Percentiles rank a stretch among this genome's conserved stretches.
phyloP scores from a whole-genome alignment of 1,140 invertebrate species.

The Lepidurus arcticus region DNA sequence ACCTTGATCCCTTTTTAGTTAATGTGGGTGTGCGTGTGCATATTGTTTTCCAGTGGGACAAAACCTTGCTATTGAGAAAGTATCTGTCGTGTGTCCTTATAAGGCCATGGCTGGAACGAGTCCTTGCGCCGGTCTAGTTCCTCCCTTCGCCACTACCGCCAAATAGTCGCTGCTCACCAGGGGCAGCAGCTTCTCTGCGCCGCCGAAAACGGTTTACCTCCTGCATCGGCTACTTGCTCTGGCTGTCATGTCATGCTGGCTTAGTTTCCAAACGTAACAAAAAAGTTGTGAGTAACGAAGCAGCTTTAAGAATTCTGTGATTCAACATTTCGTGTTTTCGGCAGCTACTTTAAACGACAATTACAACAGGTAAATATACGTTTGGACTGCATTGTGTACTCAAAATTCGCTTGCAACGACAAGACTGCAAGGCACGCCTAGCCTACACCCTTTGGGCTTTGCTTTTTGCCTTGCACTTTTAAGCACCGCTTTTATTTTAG shows the following conservation, averaged over 20 bases:
- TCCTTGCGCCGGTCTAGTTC: neutral
- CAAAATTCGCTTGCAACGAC: too few species aligned
- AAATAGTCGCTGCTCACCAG: neutral
- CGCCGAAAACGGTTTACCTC: conserved; percentile 20
- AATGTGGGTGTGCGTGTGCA: conserved; percentile 12
- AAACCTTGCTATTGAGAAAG: neutral
- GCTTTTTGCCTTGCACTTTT: too few species aligned
- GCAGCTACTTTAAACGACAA: too few species aligned
- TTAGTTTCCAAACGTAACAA: neutral
- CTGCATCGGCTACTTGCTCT: conserved; percentile 17
- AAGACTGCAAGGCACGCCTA: neutral
- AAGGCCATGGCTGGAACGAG: conserved; percentile 2
- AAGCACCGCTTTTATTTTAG: too few species aligned
- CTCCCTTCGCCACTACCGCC: neutral
- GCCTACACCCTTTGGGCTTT: neutral
- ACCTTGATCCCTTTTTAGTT: conserved; percentile 11
- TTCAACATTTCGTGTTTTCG: neutral
- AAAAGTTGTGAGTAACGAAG: neutral
- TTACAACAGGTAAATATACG: too few species aligned
- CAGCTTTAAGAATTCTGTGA: neutral
- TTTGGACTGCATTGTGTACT: too few species aligned
- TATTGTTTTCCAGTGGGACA: conserved; percentile 15
- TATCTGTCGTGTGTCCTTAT: conserved; percentile 15
- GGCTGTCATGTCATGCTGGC: conserved; percentile 17
- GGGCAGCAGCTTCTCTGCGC: neutral